These are phyloP conservation scores for Megastigmus dorsalis DNA, from an alignment of 2,888 invertebrate genomes.

Conservation along the genomic window DNA sequence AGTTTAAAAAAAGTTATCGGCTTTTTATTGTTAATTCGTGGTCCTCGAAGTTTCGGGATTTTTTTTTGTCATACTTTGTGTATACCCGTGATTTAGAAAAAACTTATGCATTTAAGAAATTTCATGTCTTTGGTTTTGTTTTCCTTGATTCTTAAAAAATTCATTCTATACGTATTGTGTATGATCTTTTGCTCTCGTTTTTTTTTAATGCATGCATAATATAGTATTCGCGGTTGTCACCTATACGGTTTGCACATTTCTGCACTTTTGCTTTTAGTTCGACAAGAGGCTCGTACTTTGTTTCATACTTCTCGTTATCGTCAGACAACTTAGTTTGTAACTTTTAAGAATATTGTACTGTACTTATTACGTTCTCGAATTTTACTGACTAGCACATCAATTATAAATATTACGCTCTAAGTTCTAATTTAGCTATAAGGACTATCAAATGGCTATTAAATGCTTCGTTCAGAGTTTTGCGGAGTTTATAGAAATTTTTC, in stretches of 20 bases:
- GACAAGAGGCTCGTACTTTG: neutral
- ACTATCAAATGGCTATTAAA: slow-evolving; percentile 21
- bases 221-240: neutral
- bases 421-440: slow-evolving; percentile 35
- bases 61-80: neutral
- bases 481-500: neutral
- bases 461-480: slow-evolving; percentile 11
- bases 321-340: neutral
- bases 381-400: slow-evolving; percentile 33
- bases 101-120: slow-evolving; percentile 34
- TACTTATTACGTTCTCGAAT: slow-evolving; percentile 14
- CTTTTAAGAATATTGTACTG: slow-evolving; percentile 28
- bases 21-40: slow-evolving; percentile 59
- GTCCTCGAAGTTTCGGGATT: slow-evolving; percentile 65
- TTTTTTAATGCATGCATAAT: neutral
- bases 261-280: neutral
- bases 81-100: slow-evolving; percentile 36
- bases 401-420: slow-evolving; percentile 29
- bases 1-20: slow-evolving; percentile 32
- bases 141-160: slow-evolving; percentile 32
- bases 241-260: neutral
- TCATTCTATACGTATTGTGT: neutral
- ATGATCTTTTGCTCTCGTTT: neutral
- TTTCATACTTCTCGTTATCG: too few species aligned
- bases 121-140: slow-evolving; percentile 12